phyloP scores from a whole-genome alignment of 2,113 vertebrate species.

The Mesocricetus auratus region DNA sequence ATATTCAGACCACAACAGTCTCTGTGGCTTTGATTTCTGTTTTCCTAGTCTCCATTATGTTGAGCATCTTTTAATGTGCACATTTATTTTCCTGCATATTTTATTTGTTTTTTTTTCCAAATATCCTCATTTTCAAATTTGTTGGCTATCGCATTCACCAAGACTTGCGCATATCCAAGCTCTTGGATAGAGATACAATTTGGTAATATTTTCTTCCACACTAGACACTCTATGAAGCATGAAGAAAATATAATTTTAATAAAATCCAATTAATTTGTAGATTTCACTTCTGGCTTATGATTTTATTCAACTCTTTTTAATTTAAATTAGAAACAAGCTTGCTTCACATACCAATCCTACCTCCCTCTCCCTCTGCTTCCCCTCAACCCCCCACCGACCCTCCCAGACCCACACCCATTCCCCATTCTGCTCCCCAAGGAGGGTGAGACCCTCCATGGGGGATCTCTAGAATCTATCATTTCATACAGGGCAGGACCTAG shows the following conservation, averaged over 20 bases:
- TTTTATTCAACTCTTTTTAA: too few species aligned
- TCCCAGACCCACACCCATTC: too few species aligned
- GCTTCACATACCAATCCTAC: too few species aligned
- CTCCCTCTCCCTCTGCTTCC: too few species aligned
- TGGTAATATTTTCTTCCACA: background rate
- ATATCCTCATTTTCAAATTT: background rate
- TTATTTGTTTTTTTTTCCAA: background rate
- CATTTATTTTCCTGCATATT: background rate
- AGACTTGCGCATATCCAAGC: background rate
- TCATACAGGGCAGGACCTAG: too few species aligned
- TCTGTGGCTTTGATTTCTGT: background rate
- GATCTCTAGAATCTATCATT: too few species aligned
- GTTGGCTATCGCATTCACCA: background rate
- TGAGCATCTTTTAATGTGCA: background rate
- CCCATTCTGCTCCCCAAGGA: too few species aligned
- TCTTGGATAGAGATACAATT: background rate
- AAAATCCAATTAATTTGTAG: background rate
- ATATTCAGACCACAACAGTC: background rate
- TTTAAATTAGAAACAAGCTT: too few species aligned
- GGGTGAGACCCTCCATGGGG: too few species aligned
- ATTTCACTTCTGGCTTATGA: background rate
- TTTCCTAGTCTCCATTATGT: background rate
- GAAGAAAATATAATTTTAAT: conserved; percentile 23
- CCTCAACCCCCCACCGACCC: too few species aligned
- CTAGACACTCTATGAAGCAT: background rate